Evolutionary conservation across 2,888 invertebrate genomes (phyloP).

Genomic region (Pammene fasciana): DNA sequence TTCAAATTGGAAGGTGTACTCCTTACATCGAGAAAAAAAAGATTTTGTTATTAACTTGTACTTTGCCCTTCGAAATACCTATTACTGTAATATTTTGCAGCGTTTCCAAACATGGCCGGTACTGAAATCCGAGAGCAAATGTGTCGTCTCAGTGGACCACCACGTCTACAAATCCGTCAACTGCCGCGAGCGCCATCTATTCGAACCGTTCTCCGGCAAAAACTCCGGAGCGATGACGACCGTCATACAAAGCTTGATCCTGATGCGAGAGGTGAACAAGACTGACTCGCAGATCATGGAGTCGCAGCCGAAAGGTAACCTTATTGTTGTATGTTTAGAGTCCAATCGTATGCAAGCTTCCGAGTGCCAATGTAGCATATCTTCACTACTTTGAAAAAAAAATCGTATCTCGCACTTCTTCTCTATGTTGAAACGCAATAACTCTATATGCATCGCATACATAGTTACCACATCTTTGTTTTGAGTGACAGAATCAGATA

Average conservation of each 20-base stretch:
- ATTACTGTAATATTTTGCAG: constrained; percentile 63
- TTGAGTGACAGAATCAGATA: no score
- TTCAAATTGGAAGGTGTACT: no score
- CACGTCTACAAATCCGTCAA: constrained; percentile 87
- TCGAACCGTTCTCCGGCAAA: constrained; percentile 90
- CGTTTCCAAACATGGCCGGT: constrained; percentile 89
- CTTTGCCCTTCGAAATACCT: no score
- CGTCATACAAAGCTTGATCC: constrained; percentile 82
- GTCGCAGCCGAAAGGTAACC: constrained; percentile 70
- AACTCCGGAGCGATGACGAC: constrained; percentile 89
- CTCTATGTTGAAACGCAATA: no score
- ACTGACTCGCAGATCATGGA: constrained; percentile 71
- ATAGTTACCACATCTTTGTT: no score
- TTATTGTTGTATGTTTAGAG: background rate
- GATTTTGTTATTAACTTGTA: no score
- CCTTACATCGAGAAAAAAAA: no score
- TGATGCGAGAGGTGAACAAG: constrained; percentile 81
- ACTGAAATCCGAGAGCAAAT: constrained; percentile 88
- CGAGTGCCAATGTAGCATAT: no score
- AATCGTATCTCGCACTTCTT: no score
- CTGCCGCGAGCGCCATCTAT: constrained; percentile 88
- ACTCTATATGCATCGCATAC: no score
- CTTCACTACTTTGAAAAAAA: no score
- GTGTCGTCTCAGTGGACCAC: constrained; percentile 89
- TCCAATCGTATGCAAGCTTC: background rate